Base-by-base conservation (phyloP, 2,797 vertebrate species). In the Eptatretus atami region DNA sequence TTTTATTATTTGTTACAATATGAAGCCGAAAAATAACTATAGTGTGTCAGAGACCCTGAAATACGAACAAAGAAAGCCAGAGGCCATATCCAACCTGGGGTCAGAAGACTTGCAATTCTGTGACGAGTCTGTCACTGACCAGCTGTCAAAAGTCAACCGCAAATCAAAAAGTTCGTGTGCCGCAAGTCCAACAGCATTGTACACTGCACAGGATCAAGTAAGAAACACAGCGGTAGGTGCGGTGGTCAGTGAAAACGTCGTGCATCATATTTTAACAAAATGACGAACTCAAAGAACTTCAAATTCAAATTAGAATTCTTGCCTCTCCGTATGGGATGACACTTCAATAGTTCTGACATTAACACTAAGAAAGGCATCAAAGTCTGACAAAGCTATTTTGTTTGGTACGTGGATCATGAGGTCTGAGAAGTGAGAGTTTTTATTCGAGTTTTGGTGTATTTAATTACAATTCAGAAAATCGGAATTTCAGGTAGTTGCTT, bases 111-210 rank as follows among this genome's bases (percentile, higher is more conserved):
- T 90, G 86, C 13, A 96, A 75, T 72, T 94, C 88, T 65, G 80
- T 80, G 65, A 94, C 77, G 31, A 96, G 80, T 54, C 94, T 86
- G 73, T 81, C 90, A 75, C 84, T 86, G 78, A 96, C 90, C 88
- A 96, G 69, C 83, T 81, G 77, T 90, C 86, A 73, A 95, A n/a
- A 96, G 76, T 95, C 88, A 76, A 96, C 84, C 63, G 81, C 88
- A n/a, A n/a, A 74, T 96, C 88, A 73, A 94, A 96, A 3, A 96
- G 77, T 67, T 96, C 88, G 71, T 83, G 94, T 24, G 90, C 87
- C 53, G 87, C 83, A 67, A 96, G 75, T 68, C 90, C 90, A 71
- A 95, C 78, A 1, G 87, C 88, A 72, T 94, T 96, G 75, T 90
- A 96, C 25, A 94, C 90, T 86, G 73, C 70, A n/a, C 63, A 67